Percentiles rank a stretch among this genome's conserved stretches.
These are phyloP conservation scores for Gadus chalcogrammus DNA, from an alignment of 2,113 vertebrate species.

Conservation along the genomic window DNA sequence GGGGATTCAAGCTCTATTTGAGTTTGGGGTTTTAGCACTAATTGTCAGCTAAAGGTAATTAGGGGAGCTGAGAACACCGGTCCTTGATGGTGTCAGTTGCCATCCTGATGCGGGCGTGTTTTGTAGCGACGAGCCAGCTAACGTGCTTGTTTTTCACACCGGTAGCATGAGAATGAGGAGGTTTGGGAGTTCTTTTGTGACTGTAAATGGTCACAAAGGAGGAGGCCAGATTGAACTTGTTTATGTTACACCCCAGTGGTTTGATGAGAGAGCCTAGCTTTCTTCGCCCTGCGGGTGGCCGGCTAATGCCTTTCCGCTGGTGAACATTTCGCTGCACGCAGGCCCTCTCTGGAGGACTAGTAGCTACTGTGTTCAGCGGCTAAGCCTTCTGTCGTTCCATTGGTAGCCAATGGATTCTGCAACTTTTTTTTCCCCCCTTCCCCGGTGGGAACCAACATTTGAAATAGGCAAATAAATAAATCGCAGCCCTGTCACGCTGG, in stretches of 20 bases:
- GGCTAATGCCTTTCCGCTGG: constrained; percentile 22
- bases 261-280: constrained; percentile 32
- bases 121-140: no score
- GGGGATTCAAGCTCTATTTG: no score
- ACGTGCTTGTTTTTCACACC: no score
- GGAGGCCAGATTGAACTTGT: constrained; percentile 41
- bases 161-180: constrained; percentile 27
- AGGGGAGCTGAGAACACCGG: no score
- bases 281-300: constrained; percentile 26
- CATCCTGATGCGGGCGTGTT: no score
- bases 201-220: constrained; percentile 56
- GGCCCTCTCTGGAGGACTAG: constrained; percentile 1
- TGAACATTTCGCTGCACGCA: constrained; percentile 16
- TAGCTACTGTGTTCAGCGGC: not conserved
- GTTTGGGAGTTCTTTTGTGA: constrained; percentile 36
- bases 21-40: constrained; percentile 3
- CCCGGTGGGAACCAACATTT: constrained; percentile 1
- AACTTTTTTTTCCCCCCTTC: not conserved
- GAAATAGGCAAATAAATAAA: constrained; percentile 4
- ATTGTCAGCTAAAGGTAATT: constrained; percentile 17
- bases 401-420: no score
- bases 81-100: no score
- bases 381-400: no score
- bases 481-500: constrained; percentile 5
- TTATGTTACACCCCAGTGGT: constrained; percentile 50